Base-by-base conservation (phyloP, 1,140 invertebrate species). In the Drosophila pseudoananassae region DNA sequence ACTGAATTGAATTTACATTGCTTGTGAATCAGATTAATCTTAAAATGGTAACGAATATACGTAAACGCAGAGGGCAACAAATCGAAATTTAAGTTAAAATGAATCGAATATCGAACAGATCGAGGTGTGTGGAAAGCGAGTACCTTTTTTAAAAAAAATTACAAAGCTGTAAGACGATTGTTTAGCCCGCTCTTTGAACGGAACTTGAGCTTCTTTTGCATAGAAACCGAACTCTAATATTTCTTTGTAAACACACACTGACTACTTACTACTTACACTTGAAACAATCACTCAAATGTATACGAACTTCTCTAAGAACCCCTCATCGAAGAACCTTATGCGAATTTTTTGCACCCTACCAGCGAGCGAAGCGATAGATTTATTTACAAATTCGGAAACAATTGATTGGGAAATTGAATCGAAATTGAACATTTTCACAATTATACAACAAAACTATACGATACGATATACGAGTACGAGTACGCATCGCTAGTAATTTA, bases 281-380 rank as follows among this genome's bases (percentile, higher is more conserved):
- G 73, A 85, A 87, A 90, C 87, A 90, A 90, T 90, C 87, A 90
- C 76, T 79, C 81, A 75, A 90, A 90, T 68, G 87, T 90, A 90
- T 90, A 90, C 87, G 87, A 90, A 87, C 88, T 90, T 90, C 87
- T 87, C 40, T 76, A 85, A 85, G 87, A 90, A 82, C 78, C 58
- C 59, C 69, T 68, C 58, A 52, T 76, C n/a, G 49, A 61, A 15
- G 53, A 73, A 47, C 36, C 40, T 81, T 81, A 78, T 78, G 78
- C 57, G 71, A 85, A 78, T 87, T 71, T 82, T 85, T 85, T 77
- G 81, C 82, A 81, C 82, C 66, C 33, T 49, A 63, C 46, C 59
- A 66, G 15, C 15, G 14, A 71, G 79, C 64, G 38, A 73, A 79
- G 63, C 36, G 75, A 72, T 55, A 76, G 84, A 77, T 55, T 88